A percentile compares a stretch with the other conserved stretches of the same genome.
Evolutionary conservation across 2,888 invertebrate genomes (phyloP).

Genomic region (Acanthopleura granulata): DNA sequence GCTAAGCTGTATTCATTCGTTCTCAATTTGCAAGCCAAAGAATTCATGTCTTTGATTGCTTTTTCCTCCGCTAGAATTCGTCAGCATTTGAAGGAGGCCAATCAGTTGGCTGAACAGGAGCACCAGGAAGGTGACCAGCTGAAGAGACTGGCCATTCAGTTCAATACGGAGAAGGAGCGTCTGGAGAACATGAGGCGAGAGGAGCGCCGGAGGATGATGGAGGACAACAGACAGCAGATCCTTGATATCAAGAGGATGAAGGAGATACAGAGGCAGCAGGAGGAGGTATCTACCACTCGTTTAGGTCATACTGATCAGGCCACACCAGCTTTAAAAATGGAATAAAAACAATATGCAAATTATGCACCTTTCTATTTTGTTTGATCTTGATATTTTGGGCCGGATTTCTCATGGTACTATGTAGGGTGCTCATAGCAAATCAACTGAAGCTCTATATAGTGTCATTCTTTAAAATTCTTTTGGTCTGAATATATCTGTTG

Average conservation of each 20-base stretch:
- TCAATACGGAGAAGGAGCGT: conserved; percentile 61
- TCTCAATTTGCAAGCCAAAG: too few relatives aligned
- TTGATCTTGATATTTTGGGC: too few relatives aligned
- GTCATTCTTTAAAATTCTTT: too few relatives aligned
- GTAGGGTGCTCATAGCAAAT: too few relatives aligned
- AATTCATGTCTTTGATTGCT: not conserved
- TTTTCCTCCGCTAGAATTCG: conserved; percentile 42
- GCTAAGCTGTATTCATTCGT: too few relatives aligned
- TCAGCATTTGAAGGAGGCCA: conserved; percentile 48
- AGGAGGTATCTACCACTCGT: conserved; percentile 48
- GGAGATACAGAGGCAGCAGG: conserved; percentile 58
- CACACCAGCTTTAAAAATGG: too few relatives aligned
- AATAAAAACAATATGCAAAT: too few relatives aligned
- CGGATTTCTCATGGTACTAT: too few relatives aligned
- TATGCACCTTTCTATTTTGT: too few relatives aligned
- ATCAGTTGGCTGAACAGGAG: conserved; percentile 46
- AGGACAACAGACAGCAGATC: conserved; percentile 64
- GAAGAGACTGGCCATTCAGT: conserved; percentile 58
- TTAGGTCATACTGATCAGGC: too few relatives aligned
- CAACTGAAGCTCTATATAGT: too few relatives aligned
- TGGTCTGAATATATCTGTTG: too few relatives aligned
- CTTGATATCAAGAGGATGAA: conserved; percentile 57
- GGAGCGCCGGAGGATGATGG: conserved; percentile 56
- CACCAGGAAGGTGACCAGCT: conserved; percentile 63
- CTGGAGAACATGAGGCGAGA: conserved; percentile 58